phyloP scores from a whole-genome alignment of 2,888 invertebrate genomes.

The Operophtera brumata region DNA sequence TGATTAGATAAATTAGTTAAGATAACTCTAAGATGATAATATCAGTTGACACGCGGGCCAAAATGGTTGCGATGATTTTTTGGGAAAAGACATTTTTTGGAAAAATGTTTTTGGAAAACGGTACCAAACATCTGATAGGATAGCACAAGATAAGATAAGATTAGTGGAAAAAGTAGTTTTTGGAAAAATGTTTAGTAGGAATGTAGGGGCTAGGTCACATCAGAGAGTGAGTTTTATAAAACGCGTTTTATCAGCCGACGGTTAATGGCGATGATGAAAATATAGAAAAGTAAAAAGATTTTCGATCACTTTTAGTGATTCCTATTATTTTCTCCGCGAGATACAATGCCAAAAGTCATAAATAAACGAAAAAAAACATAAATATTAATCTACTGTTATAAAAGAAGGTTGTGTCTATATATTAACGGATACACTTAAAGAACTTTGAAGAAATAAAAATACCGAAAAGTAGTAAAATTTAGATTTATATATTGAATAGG shows the following conservation, averaged over 20 bases:
- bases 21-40: slow-evolving; percentile 47
- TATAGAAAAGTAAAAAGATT: slow-evolving; percentile 36
- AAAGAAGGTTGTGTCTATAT: slow-evolving; percentile 76
- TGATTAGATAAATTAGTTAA: slow-evolving; percentile 37
- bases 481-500: slow-evolving; percentile 74
- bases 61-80: slow-evolving; percentile 59
- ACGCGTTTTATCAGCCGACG: slow-evolving; percentile 61
- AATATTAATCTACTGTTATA: slow-evolving; percentile 67
- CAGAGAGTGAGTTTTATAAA: slow-evolving; percentile 64
- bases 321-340: slow-evolving; percentile 47
- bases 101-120: slow-evolving; percentile 33
- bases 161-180: slow-evolving; percentile 74
- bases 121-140: slow-evolving; percentile 63
- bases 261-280: slow-evolving; percentile 43
- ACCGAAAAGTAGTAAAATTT: slow-evolving; percentile 65
- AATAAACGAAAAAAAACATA: slow-evolving; percentile 51
- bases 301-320: slow-evolving; percentile 45
- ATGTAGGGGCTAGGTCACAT: slow-evolving; percentile 56
- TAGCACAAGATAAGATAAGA: slow-evolving; percentile 67
- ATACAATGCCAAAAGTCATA: slow-evolving; percentile 70
- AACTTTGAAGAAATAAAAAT: slow-evolving; percentile 37
- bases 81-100: slow-evolving; percentile 39
- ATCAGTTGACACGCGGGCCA: slow-evolving; percentile 74
- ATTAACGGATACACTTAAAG: slow-evolving; percentile 67
- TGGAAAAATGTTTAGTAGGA: slow-evolving; percentile 78